Conservation (phyloP, 37 sponge, comb jelly and placozoan species). For the Crambe crambe region DNA sequence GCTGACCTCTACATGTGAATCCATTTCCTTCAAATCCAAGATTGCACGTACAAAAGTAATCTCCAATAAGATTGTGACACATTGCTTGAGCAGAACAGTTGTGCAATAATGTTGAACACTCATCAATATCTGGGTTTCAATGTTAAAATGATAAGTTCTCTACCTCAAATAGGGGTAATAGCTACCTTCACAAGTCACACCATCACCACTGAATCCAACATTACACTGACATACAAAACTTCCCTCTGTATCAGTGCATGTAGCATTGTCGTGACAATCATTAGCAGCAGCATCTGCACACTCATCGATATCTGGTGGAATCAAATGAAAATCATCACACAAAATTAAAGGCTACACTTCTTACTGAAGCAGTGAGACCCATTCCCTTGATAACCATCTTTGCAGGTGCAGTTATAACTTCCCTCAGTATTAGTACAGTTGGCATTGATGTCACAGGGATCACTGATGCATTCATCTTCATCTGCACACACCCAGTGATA, state of each 20-base stretch:
- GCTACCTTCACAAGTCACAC: constrained; percentile 11
- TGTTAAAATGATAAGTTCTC: too few relatives aligned
- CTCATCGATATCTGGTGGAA: constrained; percentile 35
- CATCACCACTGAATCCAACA: constrained; percentile 19
- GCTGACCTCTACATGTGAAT: not conserved
- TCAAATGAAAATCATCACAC: too few relatives aligned
- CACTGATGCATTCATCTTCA: not conserved
- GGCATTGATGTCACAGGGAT: constrained; percentile 7
- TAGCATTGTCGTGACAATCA: constrained; percentile 17
- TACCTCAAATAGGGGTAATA: too few relatives aligned
- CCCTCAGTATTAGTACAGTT: constrained; percentile 48
- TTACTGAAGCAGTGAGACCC: constrained; percentile 25
- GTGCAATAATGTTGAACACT: constrained; percentile 1
- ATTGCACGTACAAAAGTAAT: constrained; percentile 23
- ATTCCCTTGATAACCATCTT: constrained; percentile 36
- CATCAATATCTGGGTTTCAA: constrained; percentile 24
- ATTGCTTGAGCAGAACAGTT: constrained; percentile 9
- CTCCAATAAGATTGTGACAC: constrained; percentile 22
- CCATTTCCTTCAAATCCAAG: constrained; percentile 35
- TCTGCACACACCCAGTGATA: not conserved
- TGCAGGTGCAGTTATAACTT: constrained; percentile 44
- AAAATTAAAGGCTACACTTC: not conserved
- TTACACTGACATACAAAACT: constrained; percentile 23
- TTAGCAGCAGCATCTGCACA: not conserved
- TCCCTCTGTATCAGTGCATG: constrained; percentile 21